phyloP scores from a whole-genome alignment of 2,113 vertebrate genomes.

The Podiceps cristatus region DNA sequence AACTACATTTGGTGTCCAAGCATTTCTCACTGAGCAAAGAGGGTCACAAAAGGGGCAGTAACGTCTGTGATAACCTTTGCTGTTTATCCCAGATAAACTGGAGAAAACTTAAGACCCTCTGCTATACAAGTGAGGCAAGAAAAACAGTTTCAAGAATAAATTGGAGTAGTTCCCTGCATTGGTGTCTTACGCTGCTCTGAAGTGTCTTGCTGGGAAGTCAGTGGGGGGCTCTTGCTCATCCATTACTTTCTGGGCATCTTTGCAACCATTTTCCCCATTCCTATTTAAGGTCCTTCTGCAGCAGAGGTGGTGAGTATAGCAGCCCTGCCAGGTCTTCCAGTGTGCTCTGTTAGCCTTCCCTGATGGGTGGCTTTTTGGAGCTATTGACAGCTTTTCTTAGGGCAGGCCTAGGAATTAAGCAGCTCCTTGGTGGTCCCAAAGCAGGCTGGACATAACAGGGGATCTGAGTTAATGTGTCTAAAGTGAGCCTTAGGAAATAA shows the following conservation, averaged over 20 bases:
- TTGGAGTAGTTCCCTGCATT: not conserved
- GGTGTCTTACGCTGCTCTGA: not conserved
- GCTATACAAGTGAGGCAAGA: not conserved
- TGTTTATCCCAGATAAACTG: not conserved
- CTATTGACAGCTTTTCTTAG: not conserved
- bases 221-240: not conserved
- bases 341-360: not conserved
- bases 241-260: not conserved
- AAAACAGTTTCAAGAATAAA: not conserved
- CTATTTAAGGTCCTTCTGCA: not conserved
- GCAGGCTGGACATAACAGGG: not conserved
- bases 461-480: not conserved
- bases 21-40: not conserved
- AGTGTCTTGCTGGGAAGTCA: not conserved
- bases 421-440: not conserved
- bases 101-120: not conserved
- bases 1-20: not conserved
- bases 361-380: not conserved
- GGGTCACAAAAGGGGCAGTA: not conserved
- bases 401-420: not conserved
- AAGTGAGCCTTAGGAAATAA: not conserved
- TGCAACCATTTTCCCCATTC: rapidly evolving
- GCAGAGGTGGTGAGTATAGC: not conserved
- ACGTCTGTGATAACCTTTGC: not conserved
- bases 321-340: not conserved